Evolutionary conservation across 2,113 vertebrate species (phyloP).

Genomic region (Porphyrio hochstetteri): DNA sequence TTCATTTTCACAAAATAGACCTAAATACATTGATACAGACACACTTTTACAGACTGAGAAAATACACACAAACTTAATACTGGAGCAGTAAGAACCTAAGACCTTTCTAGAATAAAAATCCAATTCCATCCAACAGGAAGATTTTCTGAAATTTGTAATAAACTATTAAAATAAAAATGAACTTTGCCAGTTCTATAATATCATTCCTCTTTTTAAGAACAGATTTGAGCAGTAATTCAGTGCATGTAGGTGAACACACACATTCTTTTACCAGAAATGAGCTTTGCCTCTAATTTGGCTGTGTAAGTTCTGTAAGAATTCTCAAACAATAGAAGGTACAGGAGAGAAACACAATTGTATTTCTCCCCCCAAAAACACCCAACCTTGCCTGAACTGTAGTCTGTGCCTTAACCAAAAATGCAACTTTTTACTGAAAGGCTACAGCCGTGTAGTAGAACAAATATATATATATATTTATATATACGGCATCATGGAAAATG

Average conservation of each 20-base stretch:
- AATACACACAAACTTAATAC: background rate
- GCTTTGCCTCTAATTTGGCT: background rate
- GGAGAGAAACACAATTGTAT: background rate
- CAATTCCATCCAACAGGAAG: background rate
- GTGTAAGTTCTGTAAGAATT: background rate
- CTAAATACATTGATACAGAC: background rate
- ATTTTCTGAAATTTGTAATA: background rate
- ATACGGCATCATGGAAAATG: background rate
- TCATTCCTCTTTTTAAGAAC: background rate
- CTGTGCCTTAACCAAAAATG: background rate
- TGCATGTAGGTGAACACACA: background rate
- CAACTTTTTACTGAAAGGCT: background rate
- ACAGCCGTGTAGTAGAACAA: background rate
- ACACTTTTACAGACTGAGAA: background rate
- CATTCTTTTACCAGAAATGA: background rate
- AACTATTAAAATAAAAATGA: background rate
- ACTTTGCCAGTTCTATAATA: background rate
- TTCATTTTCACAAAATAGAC: slow-evolving; percentile 31
- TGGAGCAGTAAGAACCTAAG: background rate
- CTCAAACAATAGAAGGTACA: background rate
- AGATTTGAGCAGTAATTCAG: background rate
- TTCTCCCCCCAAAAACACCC: background rate
- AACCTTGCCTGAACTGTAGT: background rate
- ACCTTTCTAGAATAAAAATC: background rate
- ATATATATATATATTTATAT: background rate